These are phyloP conservation scores for Rhinogobius similis DNA, from an alignment of 2,113 vertebrate species.

Conservation along the genomic window DNA sequence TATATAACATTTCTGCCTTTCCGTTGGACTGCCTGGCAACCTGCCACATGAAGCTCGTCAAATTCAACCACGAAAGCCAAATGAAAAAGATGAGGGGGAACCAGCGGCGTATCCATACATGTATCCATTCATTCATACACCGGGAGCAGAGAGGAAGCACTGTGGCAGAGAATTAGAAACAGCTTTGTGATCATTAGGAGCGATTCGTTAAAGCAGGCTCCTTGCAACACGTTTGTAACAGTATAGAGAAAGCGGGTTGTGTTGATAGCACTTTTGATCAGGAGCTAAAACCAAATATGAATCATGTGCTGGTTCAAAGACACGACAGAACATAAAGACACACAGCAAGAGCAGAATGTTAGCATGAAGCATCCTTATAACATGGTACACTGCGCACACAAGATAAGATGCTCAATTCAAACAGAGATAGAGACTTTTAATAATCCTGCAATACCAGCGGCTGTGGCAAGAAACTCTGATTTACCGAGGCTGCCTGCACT, in stretches of 20 bases:
- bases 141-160: conserved; percentile 21
- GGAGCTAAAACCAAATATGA: conserved; percentile 18
- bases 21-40: conserved; percentile 59
- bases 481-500: conserved; percentile 30
- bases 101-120: too few species aligned
- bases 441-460: conserved; percentile 1
- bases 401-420: conserved; percentile 17
- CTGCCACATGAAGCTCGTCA: conserved; percentile 61
- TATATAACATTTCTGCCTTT: conserved; percentile 66
- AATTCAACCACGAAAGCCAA: conserved; percentile 64
- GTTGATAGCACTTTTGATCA: conserved; percentile 46
- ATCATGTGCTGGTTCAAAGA: conserved; percentile 15
- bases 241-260: conserved; percentile 36
- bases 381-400: conserved; percentile 28
- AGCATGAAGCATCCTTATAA: conserved; percentile 20
- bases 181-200: conserved; percentile 4
- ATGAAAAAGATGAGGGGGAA: conserved; percentile 37
- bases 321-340: conserved; percentile 11
- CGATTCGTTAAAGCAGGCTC: conserved; percentile 6
- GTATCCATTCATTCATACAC: conserved; percentile 22
- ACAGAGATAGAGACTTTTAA: conserved; percentile 17
- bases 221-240: conserved; percentile 20
- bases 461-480: conserved; percentile 20
- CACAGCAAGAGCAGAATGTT: conserved; percentile 17
- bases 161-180: conserved; percentile 16